Base-by-base conservation (phyloP, 2,888 invertebrate genomes). In the Perizoma flavofasciatum region DNA sequence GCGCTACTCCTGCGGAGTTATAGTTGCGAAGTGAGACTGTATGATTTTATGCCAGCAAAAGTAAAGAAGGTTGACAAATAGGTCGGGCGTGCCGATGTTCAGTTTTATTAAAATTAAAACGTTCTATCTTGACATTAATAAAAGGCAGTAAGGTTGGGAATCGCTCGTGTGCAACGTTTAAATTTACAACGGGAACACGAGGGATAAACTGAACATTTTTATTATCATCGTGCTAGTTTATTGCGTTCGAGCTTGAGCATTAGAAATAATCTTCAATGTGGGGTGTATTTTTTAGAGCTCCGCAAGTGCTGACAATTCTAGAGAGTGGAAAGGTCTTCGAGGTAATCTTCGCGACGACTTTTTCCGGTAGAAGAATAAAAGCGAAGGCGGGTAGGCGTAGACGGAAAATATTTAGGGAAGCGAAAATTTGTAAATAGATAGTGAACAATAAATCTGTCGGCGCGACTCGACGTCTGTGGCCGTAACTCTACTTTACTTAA, bases 61-160 rank as follows among this genome's bases (percentile, higher is more conserved):
- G 90, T 90, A 90, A 91, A 89, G 90, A 90, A 88, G 91, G 90
- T 90, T 92, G 91, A 91, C 92, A 91, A 92, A 92, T 91, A 89
- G 88, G 88, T 86, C 84, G 86, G 83, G 85, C 89, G 90, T 89
- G 91, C 87, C 83, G 86, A 88, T 89, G 88, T 88, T 88, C 89
- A 85, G 86, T 89, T 89, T 90, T 91, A 91, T 89, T 92, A 90
- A 91, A 91, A 91, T 89, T 89, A 90, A 91, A 92, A 87, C 80
- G 83, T 88, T 83, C 85, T 81, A 83, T 82, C 84, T 78, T 81
- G 83, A 86, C 85, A 84, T 88, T 89, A 88, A 86, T 88, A 88
- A 85, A 85, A 86, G 75, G 80, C 77, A 71, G 71, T 86, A 86
- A 83, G 85, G 86, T 83, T 76, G 82, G 82, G 77, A 87, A 83